Conservation (phyloP, 2,888 invertebrate species). For the Lasioglossum pauxillum region DNA sequence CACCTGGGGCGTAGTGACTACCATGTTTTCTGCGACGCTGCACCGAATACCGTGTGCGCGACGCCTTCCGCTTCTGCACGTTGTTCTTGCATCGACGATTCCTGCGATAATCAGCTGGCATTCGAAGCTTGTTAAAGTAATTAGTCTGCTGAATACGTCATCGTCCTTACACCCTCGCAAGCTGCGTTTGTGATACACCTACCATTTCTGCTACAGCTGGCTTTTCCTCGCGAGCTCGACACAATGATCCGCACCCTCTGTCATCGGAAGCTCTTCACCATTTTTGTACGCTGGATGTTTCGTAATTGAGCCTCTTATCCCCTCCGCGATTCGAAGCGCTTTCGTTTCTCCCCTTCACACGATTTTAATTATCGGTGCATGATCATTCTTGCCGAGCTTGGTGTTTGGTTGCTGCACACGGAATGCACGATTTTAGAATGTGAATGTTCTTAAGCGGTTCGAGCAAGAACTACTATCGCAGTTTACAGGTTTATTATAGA, state of each 20-base stretch:
- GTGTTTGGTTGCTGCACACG: too few relatives aligned
- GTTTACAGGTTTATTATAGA: too few relatives aligned
- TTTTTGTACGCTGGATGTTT: constrained; percentile 1
- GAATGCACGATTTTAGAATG: too few relatives aligned
- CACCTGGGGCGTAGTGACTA: not conserved
- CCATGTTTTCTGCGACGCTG: constrained; percentile 6
- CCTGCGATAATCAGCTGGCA: constrained; percentile 48
- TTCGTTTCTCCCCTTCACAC: not conserved
- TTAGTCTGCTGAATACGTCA: constrained; percentile 42
- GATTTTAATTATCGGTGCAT: not conserved
- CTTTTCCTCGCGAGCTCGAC: not conserved
- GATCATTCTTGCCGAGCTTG: not conserved
- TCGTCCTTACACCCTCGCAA: not conserved
- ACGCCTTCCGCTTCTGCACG: constrained; percentile 22
- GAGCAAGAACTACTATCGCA: too few relatives aligned
- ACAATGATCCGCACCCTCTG: constrained; percentile 4
- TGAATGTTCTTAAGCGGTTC: too few relatives aligned
- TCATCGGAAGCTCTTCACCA: not conserved
- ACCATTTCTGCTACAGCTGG: constrained; percentile 57
- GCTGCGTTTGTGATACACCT: not conserved
- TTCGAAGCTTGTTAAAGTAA: constrained; percentile 67
- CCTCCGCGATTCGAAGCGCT: not conserved
- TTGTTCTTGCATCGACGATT: constrained; percentile 58
- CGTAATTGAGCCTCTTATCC: constrained; percentile 14
- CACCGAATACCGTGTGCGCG: not conserved